A percentile compares a stretch with the other conserved stretches of the same genome.
These are phyloP conservation scores for Callipepla californica DNA, from an alignment of 2,113 vertebrate species.

Conservation along the genomic window DNA sequence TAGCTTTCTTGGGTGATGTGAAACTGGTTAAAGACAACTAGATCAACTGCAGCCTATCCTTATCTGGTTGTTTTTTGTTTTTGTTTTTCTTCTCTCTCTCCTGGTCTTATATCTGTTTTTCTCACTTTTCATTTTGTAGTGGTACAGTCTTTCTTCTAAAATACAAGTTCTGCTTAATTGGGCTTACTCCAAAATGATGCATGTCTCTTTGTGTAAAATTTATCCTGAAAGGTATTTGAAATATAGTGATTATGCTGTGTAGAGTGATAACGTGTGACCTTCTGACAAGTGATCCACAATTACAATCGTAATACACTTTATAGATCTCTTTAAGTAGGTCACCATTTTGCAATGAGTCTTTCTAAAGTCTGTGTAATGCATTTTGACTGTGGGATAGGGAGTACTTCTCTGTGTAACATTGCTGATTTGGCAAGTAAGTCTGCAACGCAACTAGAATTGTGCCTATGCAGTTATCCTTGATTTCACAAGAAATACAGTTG, in stretches of 20 bases:
- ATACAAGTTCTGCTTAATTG: neutral
- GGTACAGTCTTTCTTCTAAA: too few relatives aligned
- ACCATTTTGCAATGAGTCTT: neutral
- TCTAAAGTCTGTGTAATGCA: neutral
- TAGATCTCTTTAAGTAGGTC: conserved; percentile 35
- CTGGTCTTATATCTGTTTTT: too few relatives aligned
- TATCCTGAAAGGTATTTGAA: neutral
- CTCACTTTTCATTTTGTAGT: neutral
- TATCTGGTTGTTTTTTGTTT: too few relatives aligned
- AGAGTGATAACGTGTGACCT: conserved; percentile 9
- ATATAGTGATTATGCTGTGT: neutral
- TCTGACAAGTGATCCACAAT: neutral
- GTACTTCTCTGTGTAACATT: accelerated
- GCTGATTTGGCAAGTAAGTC: neutral
- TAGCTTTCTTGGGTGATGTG: too few relatives aligned
- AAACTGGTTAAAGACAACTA: too few relatives aligned
- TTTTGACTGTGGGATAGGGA: neutral
- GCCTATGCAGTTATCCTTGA: neutral
- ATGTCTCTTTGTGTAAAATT: neutral
- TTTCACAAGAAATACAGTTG: neutral
- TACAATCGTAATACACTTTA: neutral
- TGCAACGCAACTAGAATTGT: neutral
- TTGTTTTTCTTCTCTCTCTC: accelerated
- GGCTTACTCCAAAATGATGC: neutral
- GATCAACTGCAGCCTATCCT: too few relatives aligned